Conservation (phyloP, 1,140 invertebrate genomes). For the Zaprionus capensis region DNA sequence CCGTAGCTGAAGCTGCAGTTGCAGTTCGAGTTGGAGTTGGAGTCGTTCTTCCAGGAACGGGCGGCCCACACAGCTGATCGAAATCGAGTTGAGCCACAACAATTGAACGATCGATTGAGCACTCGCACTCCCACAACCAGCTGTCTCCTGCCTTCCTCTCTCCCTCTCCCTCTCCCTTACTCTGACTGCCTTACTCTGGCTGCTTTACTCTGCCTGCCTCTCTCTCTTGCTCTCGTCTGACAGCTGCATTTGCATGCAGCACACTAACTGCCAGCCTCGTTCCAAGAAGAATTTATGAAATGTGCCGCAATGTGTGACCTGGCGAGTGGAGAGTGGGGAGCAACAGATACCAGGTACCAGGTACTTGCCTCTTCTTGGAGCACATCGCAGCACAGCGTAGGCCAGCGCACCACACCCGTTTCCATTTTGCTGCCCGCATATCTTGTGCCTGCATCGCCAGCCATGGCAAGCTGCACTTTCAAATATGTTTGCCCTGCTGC, state of each 20-base stretch:
- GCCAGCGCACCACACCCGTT: slow-evolving; percentile 40
- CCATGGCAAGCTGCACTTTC: slow-evolving; percentile 27
- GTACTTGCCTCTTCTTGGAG: not conserved
- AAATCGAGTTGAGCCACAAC: slow-evolving; percentile 42
- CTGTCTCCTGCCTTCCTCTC: not conserved
- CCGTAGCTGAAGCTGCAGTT: not conserved
- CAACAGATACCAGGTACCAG: too few species aligned
- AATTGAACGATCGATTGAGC: slow-evolving; percentile 45
- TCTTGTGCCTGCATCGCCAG: slow-evolving; percentile 35
- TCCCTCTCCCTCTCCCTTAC: not conserved
- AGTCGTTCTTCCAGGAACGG: slow-evolving; percentile 31
- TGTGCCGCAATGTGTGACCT: slow-evolving; percentile 50
- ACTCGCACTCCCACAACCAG: slow-evolving; percentile 31
- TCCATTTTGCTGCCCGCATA: slow-evolving; percentile 31
- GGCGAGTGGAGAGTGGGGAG: not conserved
- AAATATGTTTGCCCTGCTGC: slow-evolving; percentile 36
- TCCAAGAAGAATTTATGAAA: slow-evolving; percentile 71
- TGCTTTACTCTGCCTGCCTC: not conserved
- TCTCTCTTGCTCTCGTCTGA: slow-evolving; percentile 1
- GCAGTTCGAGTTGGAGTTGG: not conserved
- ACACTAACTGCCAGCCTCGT: slow-evolving; percentile 25
- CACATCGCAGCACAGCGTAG: slow-evolving; percentile 14
- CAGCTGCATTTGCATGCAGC: slow-evolving; percentile 40
- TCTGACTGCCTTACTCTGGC: not conserved
- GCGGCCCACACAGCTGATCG: slow-evolving; percentile 50